A percentile compares a stretch with the other conserved stretches of the same genome.
These are phyloP conservation scores for Oriolus oriolus DNA, from an alignment of 2,113 vertebrate genomes.

Conservation along the genomic window DNA sequence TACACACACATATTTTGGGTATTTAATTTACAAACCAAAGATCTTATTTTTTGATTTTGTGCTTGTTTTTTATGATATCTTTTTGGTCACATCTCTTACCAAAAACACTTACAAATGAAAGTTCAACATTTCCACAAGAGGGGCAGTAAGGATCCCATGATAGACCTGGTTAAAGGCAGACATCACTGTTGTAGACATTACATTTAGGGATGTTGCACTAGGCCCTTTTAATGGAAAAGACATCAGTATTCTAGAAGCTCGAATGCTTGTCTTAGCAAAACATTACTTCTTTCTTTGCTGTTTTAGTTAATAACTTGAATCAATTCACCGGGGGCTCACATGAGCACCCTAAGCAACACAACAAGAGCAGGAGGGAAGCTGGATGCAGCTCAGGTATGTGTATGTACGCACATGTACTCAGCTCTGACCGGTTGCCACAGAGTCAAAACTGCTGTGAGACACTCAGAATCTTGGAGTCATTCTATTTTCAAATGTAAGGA, in stretches of 20 bases:
- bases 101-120: neutral
- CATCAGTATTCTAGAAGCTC: rapidly evolving
- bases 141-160: neutral
- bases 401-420: rapidly evolving
- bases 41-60: neutral
- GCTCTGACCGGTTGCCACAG: neutral
- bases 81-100: neutral
- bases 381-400: neutral
- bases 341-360: neutral
- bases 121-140: neutral
- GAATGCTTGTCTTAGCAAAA: neutral
- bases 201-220: neutral
- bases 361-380: neutral
- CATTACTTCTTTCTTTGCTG: neutral
- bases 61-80: neutral
- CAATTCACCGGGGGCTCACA: neutral
- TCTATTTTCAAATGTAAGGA: neutral
- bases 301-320: neutral
- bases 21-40: neutral
- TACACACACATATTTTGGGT: neutral
- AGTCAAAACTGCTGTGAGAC: neutral
- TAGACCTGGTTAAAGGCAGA: neutral
- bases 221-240: neutral
- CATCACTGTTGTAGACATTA: neutral
- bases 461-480: neutral